phyloP scores from a whole-genome alignment of 30 jellyfish, hydroid and myxozoan species.

The Cassiopea xamachana region DNA sequence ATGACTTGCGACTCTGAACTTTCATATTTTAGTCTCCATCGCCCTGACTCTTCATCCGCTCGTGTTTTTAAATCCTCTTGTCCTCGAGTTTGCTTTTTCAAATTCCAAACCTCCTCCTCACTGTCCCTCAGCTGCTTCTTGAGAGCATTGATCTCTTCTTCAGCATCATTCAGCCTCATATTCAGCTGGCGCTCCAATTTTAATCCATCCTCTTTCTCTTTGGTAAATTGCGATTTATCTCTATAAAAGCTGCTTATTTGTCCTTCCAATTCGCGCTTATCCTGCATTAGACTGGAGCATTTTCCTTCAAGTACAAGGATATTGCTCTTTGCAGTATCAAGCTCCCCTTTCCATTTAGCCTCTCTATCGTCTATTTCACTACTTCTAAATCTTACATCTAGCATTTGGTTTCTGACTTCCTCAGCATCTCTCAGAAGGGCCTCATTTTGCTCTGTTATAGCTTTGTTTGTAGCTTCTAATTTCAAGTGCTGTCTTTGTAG shows the following conservation, averaged over 20 bases:
- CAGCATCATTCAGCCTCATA: constrained; percentile 42
- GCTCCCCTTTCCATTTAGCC: constrained; percentile 43
- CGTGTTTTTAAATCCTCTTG: constrained; percentile 38
- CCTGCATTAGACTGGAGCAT: constrained; percentile 33
- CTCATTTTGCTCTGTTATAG: constrained; percentile 64
- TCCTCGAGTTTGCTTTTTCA: constrained; percentile 26
- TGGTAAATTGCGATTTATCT: constrained; percentile 17
- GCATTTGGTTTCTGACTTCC: constrained; percentile 46
- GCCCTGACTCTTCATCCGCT: constrained; percentile 39
- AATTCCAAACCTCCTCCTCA: constrained; percentile 60
- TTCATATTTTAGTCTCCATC: constrained; percentile 43
- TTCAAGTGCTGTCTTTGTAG: constrained; percentile 57
- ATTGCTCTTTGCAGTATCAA: constrained; percentile 48
- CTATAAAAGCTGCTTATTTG: constrained; percentile 4
- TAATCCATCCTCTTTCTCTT: constrained; percentile 7
- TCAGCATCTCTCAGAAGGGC: constrained; percentile 68
- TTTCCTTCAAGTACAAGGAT: constrained; percentile 44
- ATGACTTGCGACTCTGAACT: constrained; percentile 15
- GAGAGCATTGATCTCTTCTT: constrained; percentile 26
- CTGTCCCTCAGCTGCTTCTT: constrained; percentile 22
- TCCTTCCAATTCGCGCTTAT: constrained; percentile 11
- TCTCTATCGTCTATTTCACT: constrained; percentile 63
- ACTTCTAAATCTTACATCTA: constrained; percentile 35
- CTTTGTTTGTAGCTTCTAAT: constrained; percentile 62
- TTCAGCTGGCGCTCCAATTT: constrained; percentile 24